These are phyloP conservation scores for Collichthys lucidus DNA, from an alignment of 2,113 vertebrate genomes.

Conservation along the genomic window DNA sequence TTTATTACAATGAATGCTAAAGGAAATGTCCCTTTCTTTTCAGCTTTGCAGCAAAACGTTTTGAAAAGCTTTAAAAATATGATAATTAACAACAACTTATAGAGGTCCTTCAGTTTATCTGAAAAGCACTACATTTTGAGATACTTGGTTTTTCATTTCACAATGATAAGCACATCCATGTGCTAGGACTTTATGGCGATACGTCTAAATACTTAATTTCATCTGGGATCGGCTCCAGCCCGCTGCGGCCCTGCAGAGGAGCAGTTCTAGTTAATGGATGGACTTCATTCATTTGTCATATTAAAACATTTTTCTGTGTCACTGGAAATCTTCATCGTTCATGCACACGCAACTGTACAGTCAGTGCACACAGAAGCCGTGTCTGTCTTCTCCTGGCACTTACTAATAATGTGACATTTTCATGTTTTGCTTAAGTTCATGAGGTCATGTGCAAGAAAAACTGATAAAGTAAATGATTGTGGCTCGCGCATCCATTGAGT, in stretches of 20 bases:
- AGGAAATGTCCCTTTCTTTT: too few relatives aligned
- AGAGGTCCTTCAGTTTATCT: too few relatives aligned
- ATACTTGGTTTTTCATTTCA: neutral
- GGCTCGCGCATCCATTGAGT: neutral
- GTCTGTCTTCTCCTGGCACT: neutral
- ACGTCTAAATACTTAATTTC: neutral
- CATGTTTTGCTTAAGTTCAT: neutral
- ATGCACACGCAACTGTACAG: neutral
- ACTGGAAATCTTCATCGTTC: neutral
- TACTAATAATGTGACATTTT: neutral
- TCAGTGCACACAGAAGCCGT: neutral
- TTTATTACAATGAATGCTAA: too few relatives aligned
- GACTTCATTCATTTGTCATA: neutral
- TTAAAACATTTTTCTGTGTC: neutral
- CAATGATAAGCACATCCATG: neutral
- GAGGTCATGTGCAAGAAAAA: neutral
- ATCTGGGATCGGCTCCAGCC: too few relatives aligned
- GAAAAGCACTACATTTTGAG: neutral
- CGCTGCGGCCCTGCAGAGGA: too few relatives aligned
- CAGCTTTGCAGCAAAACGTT: too few relatives aligned
- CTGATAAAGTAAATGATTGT: neutral
- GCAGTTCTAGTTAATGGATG: too few relatives aligned
- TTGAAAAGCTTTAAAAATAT: too few relatives aligned
- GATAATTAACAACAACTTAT: too few relatives aligned
- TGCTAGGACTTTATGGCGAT: neutral